Base-by-base conservation (phyloP, 2,888 invertebrate genomes). In the Conomelus anceps region DNA sequence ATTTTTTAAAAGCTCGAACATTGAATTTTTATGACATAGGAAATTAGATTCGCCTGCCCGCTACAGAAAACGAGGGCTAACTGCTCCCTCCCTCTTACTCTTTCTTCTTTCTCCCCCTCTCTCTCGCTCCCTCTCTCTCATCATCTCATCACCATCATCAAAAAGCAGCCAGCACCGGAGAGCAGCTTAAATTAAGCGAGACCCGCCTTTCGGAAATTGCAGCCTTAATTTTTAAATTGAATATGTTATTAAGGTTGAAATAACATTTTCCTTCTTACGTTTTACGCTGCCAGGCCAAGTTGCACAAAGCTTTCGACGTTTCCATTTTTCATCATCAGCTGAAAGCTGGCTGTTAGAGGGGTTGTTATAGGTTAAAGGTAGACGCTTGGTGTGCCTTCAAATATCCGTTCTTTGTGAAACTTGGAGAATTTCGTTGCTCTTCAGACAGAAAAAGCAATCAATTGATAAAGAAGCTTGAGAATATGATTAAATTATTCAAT, bases 21-120 rank as follows among this genome's bases (percentile, higher is more conserved):
- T 90, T 90, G 90, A 91, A 91, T 91, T 91, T 91, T 91, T 91
- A 91, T 91, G 91, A 91, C 90, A 89, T 88, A 90, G 91, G 91
- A 91, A 91, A 91, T 91, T 90, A 91, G 90, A 90, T 91, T 90
- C 89, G 24, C 63, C 23, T 24, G 88, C 90, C 90, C 85, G 24
- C 86, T 41, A 23, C 89, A 85, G 63, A 24, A 86, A 23, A 24
- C 24, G 23, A 24, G 86, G 24, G 86, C 23, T 86, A 86, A 23
- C 24, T n/a, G n/a, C n/a, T n/a, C n/a, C n/a, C n/a, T n/a, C n/a
- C n/a, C n/a, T n/a, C n/a, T 24, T 86, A 24, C 86, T 22, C 86
- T 22, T 22, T 63, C 84, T 86, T 92, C 92, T 92, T 91, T 90
- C 89, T 89, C 26, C 86, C 89, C 29, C 90, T 88, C 88, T 90